These are phyloP conservation scores for Drosophila affinis DNA, from an alignment of 2,888 invertebrate genomes.

Conservation along the genomic window DNA sequence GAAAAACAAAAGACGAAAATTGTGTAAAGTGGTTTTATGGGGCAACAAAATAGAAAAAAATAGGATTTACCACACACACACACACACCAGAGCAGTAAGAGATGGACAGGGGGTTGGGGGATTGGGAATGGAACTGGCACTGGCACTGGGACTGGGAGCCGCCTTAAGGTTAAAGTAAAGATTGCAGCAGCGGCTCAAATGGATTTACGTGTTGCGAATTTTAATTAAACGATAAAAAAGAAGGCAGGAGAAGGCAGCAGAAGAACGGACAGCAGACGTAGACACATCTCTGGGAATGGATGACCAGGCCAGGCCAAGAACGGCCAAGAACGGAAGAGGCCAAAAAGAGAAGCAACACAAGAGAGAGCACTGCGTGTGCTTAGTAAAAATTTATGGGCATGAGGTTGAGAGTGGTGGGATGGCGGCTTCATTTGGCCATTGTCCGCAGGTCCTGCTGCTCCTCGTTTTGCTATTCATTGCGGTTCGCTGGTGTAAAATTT, in stretches of 20 bases:
- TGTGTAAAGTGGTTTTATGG: constrained; percentile 80
- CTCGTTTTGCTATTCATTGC: constrained; percentile 68
- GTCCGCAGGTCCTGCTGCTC: constrained; percentile 1
- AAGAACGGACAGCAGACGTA: constrained; percentile 55
- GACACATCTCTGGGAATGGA: constrained; percentile 58
- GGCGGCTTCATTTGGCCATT: constrained; percentile 69
- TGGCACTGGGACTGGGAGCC: constrained; percentile 48
- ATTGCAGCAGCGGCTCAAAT: constrained; percentile 80
- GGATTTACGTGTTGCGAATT: constrained; percentile 81
- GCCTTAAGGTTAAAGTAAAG: constrained; percentile 80
- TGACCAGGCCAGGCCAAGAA: constrained; percentile 50
- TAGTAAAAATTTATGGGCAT: constrained; percentile 74
- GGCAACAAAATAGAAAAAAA: constrained; percentile 80
- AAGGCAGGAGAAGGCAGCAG: constrained; percentile 13
- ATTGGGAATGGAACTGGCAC: constrained; percentile 35
- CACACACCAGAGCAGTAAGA: constrained; percentile 25
- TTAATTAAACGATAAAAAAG: constrained; percentile 80
- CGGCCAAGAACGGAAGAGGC: constrained; percentile 16
- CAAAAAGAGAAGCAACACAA: background rate
- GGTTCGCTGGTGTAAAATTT: constrained; percentile 72
- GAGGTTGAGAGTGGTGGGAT: background rate
- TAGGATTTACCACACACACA: constrained; percentile 75
- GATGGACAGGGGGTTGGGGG: constrained; percentile 23
- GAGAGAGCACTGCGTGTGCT: constrained; percentile 74
- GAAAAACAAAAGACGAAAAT: constrained; percentile 80